These are phyloP conservation scores for Penaeus monodon DNA, from an alignment of 2,888 invertebrate species.

Conservation along the genomic window DNA sequence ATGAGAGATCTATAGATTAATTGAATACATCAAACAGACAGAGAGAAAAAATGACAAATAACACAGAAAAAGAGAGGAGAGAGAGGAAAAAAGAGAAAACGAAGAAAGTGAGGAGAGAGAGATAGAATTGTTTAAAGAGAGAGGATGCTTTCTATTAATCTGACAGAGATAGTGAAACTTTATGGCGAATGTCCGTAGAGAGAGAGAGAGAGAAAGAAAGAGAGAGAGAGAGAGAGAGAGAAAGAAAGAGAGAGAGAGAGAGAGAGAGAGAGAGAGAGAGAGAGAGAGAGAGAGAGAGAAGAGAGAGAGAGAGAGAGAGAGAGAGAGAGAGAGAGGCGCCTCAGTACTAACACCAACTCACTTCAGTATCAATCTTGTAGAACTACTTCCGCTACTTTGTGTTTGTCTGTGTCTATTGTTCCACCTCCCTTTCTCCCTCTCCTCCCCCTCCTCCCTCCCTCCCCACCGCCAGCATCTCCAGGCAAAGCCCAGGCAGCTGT, in stretches of 20 bases:
- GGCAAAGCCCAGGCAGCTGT: no score
- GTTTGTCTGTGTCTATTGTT: background rate
- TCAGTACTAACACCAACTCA: background rate
- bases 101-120: background rate
- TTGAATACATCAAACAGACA: no score
- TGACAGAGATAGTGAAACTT: background rate
- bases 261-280: slow-evolving; percentile 12
- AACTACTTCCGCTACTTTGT: background rate
- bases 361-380: no score
- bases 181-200: background rate
- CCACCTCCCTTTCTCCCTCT: slow-evolving; percentile 9
- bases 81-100: background rate
- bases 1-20: no score
- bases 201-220: slow-evolving; percentile 12
- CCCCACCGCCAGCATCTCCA: no score
- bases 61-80: no score
- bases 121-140: slow-evolving; percentile 8
- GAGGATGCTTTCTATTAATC: background rate
- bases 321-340: background rate
- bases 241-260: background rate
- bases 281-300: background rate
- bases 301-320: background rate
- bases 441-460: background rate
- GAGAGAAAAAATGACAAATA: no score
- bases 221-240: slow-evolving; percentile 19